Evolutionary conservation across 2,797 vertebrate species (phyloP), one percentile per base, ranked within the genome.

Genomic region (Decapterus maruadsi): DNA sequence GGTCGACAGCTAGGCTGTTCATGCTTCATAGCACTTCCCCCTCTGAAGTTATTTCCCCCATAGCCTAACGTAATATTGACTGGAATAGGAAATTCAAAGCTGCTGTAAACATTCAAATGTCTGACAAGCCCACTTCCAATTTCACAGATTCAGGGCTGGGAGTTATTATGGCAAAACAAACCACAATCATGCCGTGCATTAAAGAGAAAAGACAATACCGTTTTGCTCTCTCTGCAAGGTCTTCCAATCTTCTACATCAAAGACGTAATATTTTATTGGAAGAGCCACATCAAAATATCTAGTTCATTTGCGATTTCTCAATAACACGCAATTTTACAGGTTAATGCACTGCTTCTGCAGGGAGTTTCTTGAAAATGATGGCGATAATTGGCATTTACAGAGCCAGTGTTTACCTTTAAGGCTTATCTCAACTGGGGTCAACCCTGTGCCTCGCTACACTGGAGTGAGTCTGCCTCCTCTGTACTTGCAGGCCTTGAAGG

Each of bases 31-130:
- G 93, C 88, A 72, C 88, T 80, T 78, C 60, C 65, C 78, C 72
- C 78, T 87, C 76, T 77, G 78, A 38, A 91, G 88, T 82, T 79
- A 83, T 91, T 91, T 88, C 81, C 77, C 83, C 85, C 77, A 58
- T 87, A 91, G 89, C 84, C 87, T 90, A 86, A 91, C 90, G 82
- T 85, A 92, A 91, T 91, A 92, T 94, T 94, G 92, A 93, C 90
- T 90, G 85, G 85, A 94, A 94, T 89, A 83, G 84, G 83, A 94
- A 94, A 92, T 90, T 80, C 82, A 91, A 91, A 94, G 87, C 80
- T 71, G 86, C 86, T 89, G 88, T 90, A 93, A 95, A 94, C 90
- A 92, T 89, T 89, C 85, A 92, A 90, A 90, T 80, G 84, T 84
- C 87, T 93, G 91, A 90, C 91, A 92, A 92, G 88, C 66, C 90